A percentile compares a stretch with the other conserved stretches of the same genome.
These are phyloP conservation scores for Drosophila parabipectinata DNA, from an alignment of 1,140 invertebrate species.

Conservation along the genomic window DNA sequence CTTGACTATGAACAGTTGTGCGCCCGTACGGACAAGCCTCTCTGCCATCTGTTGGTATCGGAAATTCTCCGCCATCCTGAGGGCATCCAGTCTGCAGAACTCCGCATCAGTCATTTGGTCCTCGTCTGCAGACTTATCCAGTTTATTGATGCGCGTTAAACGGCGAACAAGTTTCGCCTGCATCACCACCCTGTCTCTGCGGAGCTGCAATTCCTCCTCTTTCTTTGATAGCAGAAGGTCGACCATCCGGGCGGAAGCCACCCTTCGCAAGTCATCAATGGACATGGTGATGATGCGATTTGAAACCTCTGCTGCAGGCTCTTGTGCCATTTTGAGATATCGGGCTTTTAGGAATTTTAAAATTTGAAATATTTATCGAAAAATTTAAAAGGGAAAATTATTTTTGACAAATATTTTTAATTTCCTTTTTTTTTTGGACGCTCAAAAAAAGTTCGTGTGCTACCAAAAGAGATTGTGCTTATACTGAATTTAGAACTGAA, in stretches of 20 bases:
- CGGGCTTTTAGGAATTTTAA: too few species aligned
- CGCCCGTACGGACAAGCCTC: not conserved
- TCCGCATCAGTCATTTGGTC: not conserved
- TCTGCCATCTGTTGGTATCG: not conserved
- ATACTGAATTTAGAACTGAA: not conserved
- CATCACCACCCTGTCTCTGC: not conserved
- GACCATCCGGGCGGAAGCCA: not conserved
- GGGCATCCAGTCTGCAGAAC: not conserved
- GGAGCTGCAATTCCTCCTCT: not conserved
- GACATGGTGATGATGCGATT: not conserved
- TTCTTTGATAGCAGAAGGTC: not conserved
- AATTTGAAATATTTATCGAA: too few species aligned
- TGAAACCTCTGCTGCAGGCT: too few species aligned
- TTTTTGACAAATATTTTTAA: too few species aligned
- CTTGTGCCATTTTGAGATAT: not conserved
- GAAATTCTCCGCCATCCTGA: not conserved
- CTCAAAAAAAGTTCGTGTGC: too few species aligned
- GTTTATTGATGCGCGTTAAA: not conserved
- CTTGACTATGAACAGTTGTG: not conserved
- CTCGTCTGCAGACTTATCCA: not conserved
- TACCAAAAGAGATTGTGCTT: too few species aligned
- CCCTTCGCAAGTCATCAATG: not conserved
- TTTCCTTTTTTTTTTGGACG: too few species aligned
- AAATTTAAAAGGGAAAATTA: too few species aligned
- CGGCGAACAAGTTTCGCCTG: not conserved